Base-by-base conservation (phyloP, 2,888 invertebrate species). In the Phyllotreta cruciferae region DNA sequence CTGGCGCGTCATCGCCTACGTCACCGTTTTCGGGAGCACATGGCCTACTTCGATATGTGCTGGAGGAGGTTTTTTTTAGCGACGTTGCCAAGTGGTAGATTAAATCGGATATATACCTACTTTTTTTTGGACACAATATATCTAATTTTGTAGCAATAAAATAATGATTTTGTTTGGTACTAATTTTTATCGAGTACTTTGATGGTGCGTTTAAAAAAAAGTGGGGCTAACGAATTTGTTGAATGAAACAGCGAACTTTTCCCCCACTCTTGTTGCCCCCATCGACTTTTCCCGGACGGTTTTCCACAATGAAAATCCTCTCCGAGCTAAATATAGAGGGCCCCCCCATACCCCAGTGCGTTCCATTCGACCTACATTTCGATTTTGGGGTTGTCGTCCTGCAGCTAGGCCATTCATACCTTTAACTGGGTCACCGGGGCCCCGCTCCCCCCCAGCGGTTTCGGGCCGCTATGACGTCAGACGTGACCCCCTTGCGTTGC, bases 351-450 rank as follows among this genome's bases (percentile, higher is more conserved):
- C 34, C 55, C 8, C 58, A 58, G n/a, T n/a, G 39, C 37, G 50
- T 56, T 45, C 50, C 36, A 68, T 69, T 52, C 67, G 75, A 75
- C 75, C 75, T 71, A 75, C 62, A 71, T 74, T 72, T 62, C 53
- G 62, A 54, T 24, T 36, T 34, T 11, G 67, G 73, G 75, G 76
- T 75, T 77, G 76, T 75, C 75, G 77, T 70, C 78, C 78, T 75
- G 69, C 64, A 75, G 70, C 70, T 66, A 70, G 72, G 71, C 75
- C 75, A 76, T 76, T 76, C 75, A 75, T 75, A 69, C 72, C 69
- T 69, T 68, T 62, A 72, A 70, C 52, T 71, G 62, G 73, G 73
- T 71, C 71, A 71, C 38, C 14, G 60, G 52, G 41, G 37, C 58
- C 68, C 55, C 58, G 24, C 38, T 42, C 58, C 36, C 63, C 62